phyloP scores from a whole-genome alignment of 2,888 invertebrate genomes.

The Salpingus planirostris region DNA sequence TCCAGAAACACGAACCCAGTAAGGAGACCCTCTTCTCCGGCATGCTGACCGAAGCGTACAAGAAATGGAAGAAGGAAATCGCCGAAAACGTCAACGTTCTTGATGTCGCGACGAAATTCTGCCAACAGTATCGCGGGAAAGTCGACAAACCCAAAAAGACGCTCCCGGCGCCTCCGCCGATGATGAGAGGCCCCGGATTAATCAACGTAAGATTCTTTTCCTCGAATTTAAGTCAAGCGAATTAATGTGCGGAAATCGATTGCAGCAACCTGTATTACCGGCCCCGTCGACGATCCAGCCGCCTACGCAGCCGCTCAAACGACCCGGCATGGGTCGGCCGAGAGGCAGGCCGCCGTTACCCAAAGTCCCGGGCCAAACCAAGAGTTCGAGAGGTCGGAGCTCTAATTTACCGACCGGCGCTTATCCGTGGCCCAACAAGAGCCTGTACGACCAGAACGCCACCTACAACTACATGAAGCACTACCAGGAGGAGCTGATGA shows the following conservation, averaged over 20 bases:
- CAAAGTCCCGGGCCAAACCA: conserved; percentile 28
- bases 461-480: conserved; percentile 36
- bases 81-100: conserved; percentile 54
- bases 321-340: conserved; percentile 40
- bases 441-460: conserved; percentile 26
- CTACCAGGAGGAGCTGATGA: conserved; percentile 40
- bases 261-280: neutral
- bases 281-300: conserved; percentile 17
- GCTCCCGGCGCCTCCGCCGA: conserved; percentile 12
- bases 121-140: conserved; percentile 57
- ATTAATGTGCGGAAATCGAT: neutral
- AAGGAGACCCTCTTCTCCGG: conserved; percentile 55
- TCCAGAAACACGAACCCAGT: conserved; percentile 51
- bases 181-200: conserved; percentile 21
- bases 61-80: conserved; percentile 50
- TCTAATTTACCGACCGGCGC: conserved; percentile 18
- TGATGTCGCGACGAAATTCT: conserved; percentile 62
- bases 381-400: conserved; percentile 27
- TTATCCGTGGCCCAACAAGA: conserved; percentile 29
- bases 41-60: conserved; percentile 62
- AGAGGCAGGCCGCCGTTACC: conserved; percentile 46
- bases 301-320: conserved; percentile 20
- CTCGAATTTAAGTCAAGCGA: conserved; percentile 3
- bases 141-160: too few relatives aligned
- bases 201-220: conserved; percentile 19